These are phyloP conservation scores for Drosophila mettleri DNA, from an alignment of 2,888 invertebrate species.

Conservation along the genomic window DNA sequence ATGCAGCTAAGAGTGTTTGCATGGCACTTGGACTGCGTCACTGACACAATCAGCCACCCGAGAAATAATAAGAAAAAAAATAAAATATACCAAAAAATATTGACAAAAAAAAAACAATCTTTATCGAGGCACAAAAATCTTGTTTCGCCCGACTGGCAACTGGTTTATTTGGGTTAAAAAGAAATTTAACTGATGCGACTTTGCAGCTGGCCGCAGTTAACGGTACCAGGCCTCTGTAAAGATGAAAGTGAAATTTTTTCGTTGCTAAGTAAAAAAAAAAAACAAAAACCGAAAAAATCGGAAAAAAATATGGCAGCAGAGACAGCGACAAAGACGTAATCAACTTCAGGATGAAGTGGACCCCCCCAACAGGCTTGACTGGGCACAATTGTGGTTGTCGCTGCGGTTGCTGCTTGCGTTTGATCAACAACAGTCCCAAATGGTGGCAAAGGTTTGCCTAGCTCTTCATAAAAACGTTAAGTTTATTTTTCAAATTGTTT, in stretches of 20 bases:
- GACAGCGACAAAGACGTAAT: constrained; percentile 68
- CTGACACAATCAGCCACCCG: constrained; percentile 53
- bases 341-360: constrained; percentile 80
- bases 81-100: constrained; percentile 12
- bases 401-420: constrained; percentile 39
- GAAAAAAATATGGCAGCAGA: constrained; percentile 52
- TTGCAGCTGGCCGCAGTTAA: constrained; percentile 45
- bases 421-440: constrained; percentile 58
- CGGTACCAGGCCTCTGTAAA: constrained; percentile 66
- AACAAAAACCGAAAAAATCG: constrained; percentile 12
- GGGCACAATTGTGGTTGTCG: constrained; percentile 46
- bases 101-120: constrained; percentile 20
- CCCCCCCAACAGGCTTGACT: constrained; percentile 73
- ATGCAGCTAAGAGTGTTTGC: constrained; percentile 59
- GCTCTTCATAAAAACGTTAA: constrained; percentile 60
- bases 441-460: constrained; percentile 58
- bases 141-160: constrained; percentile 61
- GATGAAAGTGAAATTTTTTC: constrained; percentile 74
- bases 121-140: constrained; percentile 50
- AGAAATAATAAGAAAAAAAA: constrained; percentile 13
- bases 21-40: constrained; percentile 59
- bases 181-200: constrained; percentile 71
- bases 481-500: constrained; percentile 28
- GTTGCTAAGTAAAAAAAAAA: constrained; percentile 39
- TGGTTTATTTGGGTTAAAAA: constrained; percentile 81